These are phyloP conservation scores for Tenthredo scrophulariae DNA, from an alignment of 2,888 invertebrate species.

Conservation along the genomic window DNA sequence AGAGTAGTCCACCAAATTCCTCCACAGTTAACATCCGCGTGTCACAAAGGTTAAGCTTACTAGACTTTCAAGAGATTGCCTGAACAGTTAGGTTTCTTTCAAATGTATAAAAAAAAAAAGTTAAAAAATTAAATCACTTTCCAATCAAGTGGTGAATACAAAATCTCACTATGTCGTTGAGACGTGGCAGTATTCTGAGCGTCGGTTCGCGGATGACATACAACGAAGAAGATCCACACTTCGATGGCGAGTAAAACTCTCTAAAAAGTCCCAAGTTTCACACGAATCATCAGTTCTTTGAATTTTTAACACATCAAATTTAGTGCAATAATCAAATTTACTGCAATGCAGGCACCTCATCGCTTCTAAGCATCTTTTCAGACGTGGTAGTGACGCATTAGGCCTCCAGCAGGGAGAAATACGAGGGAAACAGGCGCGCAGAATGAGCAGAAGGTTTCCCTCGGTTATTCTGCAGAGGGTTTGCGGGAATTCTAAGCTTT, in stretches of 20 bases:
- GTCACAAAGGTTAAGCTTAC: constrained; percentile 19
- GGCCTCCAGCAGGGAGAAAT: constrained; percentile 18
- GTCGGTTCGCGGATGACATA: constrained; percentile 57
- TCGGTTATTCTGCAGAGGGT: background rate
- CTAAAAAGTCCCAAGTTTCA: background rate
- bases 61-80: background rate
- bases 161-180: constrained; percentile 57
- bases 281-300: background rate
- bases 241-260: constrained; percentile 59
- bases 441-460: constrained; percentile 9
- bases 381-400: background rate
- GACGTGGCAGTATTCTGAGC: constrained; percentile 59
- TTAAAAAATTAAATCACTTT: background rate
- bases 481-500: background rate
- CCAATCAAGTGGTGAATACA: background rate
- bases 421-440: constrained; percentile 30
- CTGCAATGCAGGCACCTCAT: background rate
- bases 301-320: too few species aligned
- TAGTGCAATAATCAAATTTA: background rate
- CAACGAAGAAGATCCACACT: constrained; percentile 60
- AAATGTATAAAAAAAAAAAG: background rate
- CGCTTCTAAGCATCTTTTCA: background rate
- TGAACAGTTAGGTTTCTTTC: background rate
- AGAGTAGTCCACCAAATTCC: constrained; percentile 44
- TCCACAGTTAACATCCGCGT: constrained; percentile 22